Evolutionary conservation across 2,113 vertebrate species (phyloP), one percentile per base, ranked within the genome.

Genomic region (Alligator mississippiensis): DNA sequence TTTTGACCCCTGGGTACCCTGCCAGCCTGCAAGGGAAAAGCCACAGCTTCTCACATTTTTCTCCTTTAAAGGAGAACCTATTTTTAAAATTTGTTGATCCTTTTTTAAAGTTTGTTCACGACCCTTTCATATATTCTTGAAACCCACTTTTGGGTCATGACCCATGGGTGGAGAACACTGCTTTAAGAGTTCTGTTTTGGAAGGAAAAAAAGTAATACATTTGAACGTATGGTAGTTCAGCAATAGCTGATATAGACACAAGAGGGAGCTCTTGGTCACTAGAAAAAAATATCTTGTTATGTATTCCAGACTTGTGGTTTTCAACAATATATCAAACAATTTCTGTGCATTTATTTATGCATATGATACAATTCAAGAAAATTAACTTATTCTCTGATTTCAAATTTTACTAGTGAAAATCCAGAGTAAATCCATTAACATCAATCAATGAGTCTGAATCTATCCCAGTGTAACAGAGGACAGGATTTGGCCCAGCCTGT

Each of bases 181-280:
- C 47, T 47, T 47, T 47, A 47, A 47, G 47, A 47, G 47, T 47
- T 47, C 47, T 47, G 47, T 47, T 47, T 47, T 47, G 47, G 47
- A 47, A 7, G 7, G 47, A 47, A 47, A 47, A 38, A 47, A 47
- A 47, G 47, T 47, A 9, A 47, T 47, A 47, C 47, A 9, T 47
- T 47, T 47, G 47, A 47, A 47, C 47, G 9, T 47, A 47, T 47
- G 47, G 47, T 47, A 47, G 47, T 47, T 38, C 89, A 72, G 55
- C 70, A 9, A 2, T 11, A 85, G 64, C 77, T 59, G 34, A 79
- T 80, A 85, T 66, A 94, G 90, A 96, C 97, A 89, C 94, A 94
- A 97, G 94, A 92, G 96, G 97, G 96, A 97, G 96, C 95, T 82
- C 90, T 77, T 90, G 91, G 72, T 90, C 95, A 22, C n/a, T 57